Evolutionary conservation across 2,113 vertebrate species (phyloP).

Genomic region (Mobula hypostoma): DNA sequence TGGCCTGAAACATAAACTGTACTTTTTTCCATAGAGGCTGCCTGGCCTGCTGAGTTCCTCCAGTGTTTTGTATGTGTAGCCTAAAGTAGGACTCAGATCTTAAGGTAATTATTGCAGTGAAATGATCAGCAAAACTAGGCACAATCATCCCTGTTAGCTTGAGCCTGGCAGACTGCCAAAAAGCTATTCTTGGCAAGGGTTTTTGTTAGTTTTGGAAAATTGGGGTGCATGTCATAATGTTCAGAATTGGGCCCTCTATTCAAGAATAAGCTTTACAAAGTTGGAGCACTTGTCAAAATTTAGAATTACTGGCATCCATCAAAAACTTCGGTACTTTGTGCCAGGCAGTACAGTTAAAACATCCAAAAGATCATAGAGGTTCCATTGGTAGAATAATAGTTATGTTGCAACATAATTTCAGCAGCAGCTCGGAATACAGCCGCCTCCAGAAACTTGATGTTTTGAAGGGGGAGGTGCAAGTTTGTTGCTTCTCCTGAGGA

Average conservation of each 20-base stretch:
- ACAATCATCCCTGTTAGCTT: neutral
- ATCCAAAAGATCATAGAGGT: neutral
- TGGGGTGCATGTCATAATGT: neutral
- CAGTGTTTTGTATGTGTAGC: no score
- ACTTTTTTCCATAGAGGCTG: no score
- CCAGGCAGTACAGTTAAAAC: neutral
- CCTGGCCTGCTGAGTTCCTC: no score
- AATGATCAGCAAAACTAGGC: neutral
- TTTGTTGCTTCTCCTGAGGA: neutral
- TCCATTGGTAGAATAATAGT: neutral
- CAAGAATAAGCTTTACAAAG: neutral
- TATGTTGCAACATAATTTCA: neutral
- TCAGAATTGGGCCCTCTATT: neutral
- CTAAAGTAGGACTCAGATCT: neutral
- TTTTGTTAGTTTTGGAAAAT: neutral
- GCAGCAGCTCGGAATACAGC: neutral
- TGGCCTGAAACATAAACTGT: no score
- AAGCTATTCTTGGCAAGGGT: neutral
- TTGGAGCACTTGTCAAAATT: neutral
- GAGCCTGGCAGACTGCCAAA: neutral
- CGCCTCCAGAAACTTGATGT: neutral
- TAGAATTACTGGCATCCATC: neutral
- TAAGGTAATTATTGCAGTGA: neutral
- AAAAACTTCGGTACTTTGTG: neutral
- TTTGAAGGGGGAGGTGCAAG: neutral